A percentile compares a stretch with the other conserved stretches of the same genome.
Evolutionary conservation across 2,888 invertebrate genomes (phyloP).

Genomic region (Diplolepis rosae): DNA sequence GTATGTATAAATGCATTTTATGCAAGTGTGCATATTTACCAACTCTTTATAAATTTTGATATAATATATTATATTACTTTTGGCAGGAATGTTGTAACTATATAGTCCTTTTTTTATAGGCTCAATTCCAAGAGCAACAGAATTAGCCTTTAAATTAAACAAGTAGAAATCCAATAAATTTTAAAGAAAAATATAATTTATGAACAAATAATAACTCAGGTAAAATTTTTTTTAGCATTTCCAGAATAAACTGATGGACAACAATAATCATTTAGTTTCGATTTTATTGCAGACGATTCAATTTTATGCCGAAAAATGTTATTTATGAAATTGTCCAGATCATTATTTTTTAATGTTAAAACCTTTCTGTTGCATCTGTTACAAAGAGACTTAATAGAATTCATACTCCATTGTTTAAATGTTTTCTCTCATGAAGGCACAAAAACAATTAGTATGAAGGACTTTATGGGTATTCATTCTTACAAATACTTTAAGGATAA

Average conservation of each 20-base stretch:
- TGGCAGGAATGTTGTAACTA: conserved; percentile 72
- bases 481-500: conserved; percentile 48
- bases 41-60: conserved; percentile 65
- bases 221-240: too few species aligned
- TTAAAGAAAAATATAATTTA: too few species aligned
- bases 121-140: conserved; percentile 36
- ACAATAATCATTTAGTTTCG: too few species aligned
- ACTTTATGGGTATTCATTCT: conserved; percentile 54
- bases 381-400: conserved; percentile 28
- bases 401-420: conserved; percentile 40
- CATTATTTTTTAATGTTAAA: too few species aligned
- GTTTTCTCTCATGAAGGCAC: conserved; percentile 58
- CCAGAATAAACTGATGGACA: too few species aligned
- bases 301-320: too few species aligned
- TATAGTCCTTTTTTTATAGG: conserved; percentile 42
- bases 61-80: conserved; percentile 67
- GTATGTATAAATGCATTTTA: background rate
- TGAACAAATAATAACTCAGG: too few species aligned
- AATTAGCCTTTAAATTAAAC: background rate
- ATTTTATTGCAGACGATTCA: too few species aligned
- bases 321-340: too few species aligned
- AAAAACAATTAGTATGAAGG: conserved; percentile 62
- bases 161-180: background rate
- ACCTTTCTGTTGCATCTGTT: background rate
- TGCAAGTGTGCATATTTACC: conserved; percentile 35